Percentiles rank a stretch among this genome's conserved stretches.
These are phyloP conservation scores for Scaptomyza cyrtandrae DNA, from an alignment of 2,888 invertebrate species.

Conservation along the genomic window DNA sequence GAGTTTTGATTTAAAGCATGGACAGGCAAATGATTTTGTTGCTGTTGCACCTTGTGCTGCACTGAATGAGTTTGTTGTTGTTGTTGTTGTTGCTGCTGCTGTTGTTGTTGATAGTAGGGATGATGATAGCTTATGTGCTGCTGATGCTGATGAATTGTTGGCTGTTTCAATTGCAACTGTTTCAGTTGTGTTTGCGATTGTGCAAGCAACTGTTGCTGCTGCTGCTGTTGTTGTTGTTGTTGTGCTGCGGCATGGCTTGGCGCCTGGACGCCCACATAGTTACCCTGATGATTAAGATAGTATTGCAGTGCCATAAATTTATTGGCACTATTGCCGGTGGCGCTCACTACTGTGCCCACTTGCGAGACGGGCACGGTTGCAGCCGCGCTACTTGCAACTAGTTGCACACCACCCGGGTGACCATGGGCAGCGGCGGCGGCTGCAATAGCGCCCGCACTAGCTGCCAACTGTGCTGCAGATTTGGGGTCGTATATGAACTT, in stretches of 20 bases:
- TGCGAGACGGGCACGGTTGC: slow-evolving; percentile 25
- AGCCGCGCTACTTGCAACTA: slow-evolving; percentile 36
- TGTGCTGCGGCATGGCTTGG: slow-evolving; percentile 30
- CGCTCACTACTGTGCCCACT: background rate
- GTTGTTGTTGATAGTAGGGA: slow-evolving; percentile 78
- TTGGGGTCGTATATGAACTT: slow-evolving; percentile 82
- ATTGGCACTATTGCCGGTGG: slow-evolving; percentile 57
- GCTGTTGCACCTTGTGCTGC: slow-evolving; percentile 38
- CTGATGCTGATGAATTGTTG: slow-evolving; percentile 82
- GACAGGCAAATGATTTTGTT: slow-evolving; percentile 72
- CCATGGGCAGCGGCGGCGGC: slow-evolving; percentile 67
- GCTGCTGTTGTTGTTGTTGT: slow-evolving; percentile 26
- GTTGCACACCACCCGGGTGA: slow-evolving; percentile 53
- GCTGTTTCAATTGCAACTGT: slow-evolving; percentile 80
- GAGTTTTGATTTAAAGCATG: slow-evolving; percentile 82
- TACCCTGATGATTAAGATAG: slow-evolving; percentile 82
- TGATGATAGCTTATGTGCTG: slow-evolving; percentile 77
- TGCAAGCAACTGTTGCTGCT: slow-evolving; percentile 73
- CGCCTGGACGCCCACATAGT: slow-evolving; percentile 61
- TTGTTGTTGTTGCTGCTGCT: slow-evolving; percentile 42
- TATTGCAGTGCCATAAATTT: slow-evolving; percentile 82
- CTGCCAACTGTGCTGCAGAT: slow-evolving; percentile 71
- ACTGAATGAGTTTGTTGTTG: slow-evolving; percentile 40
- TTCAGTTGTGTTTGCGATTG: slow-evolving; percentile 81
- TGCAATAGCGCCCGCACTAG: slow-evolving; percentile 70